Percentiles rank a stretch among this genome's conserved stretches.
phyloP scores from a whole-genome alignment of 2,797 vertebrate species.

The Protonibea diacanthus region DNA sequence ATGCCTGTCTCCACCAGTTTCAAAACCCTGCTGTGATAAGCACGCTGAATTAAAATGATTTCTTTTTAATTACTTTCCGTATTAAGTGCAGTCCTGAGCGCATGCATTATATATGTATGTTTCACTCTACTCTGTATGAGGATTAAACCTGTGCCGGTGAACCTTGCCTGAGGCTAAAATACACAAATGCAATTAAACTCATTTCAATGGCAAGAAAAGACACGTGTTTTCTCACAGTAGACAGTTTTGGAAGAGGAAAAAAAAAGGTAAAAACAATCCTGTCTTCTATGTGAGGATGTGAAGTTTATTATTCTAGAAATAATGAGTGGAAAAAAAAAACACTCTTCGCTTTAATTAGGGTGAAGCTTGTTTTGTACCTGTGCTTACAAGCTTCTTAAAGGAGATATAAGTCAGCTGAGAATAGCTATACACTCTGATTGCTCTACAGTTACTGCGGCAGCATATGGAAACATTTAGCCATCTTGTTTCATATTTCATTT shows the following conservation, averaged over 20 bases:
- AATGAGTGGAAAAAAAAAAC: slow-evolving; percentile 40
- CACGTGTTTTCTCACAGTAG: slow-evolving; percentile 47
- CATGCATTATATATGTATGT: slow-evolving; percentile 79
- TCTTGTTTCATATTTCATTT: slow-evolving; percentile 62
- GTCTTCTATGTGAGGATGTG: slow-evolving; percentile 41
- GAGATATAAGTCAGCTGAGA: slow-evolving; percentile 31
- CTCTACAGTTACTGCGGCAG: slow-evolving; percentile 23
- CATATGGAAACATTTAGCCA: slow-evolving; percentile 51
- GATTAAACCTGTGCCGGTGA: slow-evolving; percentile 68
- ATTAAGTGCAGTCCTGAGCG: slow-evolving; percentile 70
- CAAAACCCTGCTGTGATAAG: slow-evolving; percentile 67
- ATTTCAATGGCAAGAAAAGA: slow-evolving; percentile 61
- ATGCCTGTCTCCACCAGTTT: slow-evolving; percentile 55
- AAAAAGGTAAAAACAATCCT: slow-evolving; percentile 15
- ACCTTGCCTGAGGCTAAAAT: slow-evolving; percentile 72
- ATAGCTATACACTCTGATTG: slow-evolving; percentile 16
- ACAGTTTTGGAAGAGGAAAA: slow-evolving; percentile 46
- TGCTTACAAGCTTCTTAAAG: slow-evolving; percentile 39
- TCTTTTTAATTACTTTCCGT: slow-evolving; percentile 81
- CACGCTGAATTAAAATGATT: slow-evolving; percentile 72
- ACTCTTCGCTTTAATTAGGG: slow-evolving; percentile 54
- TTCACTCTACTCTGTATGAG: slow-evolving; percentile 58
- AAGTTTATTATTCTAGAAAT: slow-evolving; percentile 67
- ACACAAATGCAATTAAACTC: slow-evolving; percentile 79
- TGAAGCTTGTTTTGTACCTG: slow-evolving; percentile 60